These are phyloP conservation scores for Rhyacophila evoluta DNA, from an alignment of 2,888 invertebrate genomes.

Conservation along the genomic window DNA sequence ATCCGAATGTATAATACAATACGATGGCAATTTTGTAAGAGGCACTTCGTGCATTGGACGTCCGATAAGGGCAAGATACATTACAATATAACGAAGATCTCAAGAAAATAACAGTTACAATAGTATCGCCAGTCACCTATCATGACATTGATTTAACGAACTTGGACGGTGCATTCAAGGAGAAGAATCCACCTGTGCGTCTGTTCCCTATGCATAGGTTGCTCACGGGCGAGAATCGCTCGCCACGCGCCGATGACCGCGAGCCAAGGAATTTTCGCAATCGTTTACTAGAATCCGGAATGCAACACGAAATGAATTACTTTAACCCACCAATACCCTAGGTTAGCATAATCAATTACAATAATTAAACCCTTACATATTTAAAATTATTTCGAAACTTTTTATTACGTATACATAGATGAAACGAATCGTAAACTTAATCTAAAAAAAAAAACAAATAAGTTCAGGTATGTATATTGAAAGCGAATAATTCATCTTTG, in stretches of 20 bases:
- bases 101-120: background rate
- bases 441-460: too few relatives aligned
- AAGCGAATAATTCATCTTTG: too few relatives aligned
- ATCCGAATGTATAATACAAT: too few relatives aligned
- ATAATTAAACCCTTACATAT: too few relatives aligned
- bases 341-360: background rate
- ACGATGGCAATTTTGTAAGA: too few relatives aligned
- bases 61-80: background rate
- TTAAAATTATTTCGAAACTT: too few relatives aligned
- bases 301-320: conserved; percentile 30
- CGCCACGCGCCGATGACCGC: background rate
- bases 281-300: conserved; percentile 35
- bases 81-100: background rate
- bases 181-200: conserved; percentile 28
- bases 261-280: conserved; percentile 23
- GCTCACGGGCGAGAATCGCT: conserved; percentile 26
- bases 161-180: conserved; percentile 22
- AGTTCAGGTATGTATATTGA: too few relatives aligned
- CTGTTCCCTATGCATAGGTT: background rate
- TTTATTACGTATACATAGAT: too few relatives aligned
- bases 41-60: background rate
- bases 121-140: conserved; percentile 23
- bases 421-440: too few relatives aligned
- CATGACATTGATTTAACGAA: conserved; percentile 29
- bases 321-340: conserved; percentile 12